Conservation (phyloP, 2,797 vertebrate species). For the Sebastiscus tertius region DNA sequence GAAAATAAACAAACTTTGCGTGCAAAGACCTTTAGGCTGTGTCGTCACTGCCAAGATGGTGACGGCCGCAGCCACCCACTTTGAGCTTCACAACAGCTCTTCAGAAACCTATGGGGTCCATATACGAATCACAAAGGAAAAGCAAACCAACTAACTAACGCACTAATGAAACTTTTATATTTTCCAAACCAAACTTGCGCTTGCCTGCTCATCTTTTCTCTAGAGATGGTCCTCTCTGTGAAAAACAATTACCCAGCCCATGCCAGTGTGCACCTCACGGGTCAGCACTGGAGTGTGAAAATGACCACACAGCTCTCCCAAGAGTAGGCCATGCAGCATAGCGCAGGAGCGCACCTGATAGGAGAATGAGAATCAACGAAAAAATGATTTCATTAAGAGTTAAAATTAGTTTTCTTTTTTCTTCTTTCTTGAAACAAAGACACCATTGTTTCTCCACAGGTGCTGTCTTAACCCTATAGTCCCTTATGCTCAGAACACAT, state of each 20-base stretch:
- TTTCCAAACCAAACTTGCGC: neutral
- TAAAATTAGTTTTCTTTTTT: neutral
- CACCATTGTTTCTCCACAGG: slow-evolving; percentile 59
- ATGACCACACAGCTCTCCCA: slow-evolving; percentile 20
- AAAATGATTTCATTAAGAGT: slow-evolving; percentile 11
- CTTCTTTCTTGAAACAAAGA: slow-evolving; percentile 13
- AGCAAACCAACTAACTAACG: neutral
- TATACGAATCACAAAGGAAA: neutral
- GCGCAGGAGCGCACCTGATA: slow-evolving; percentile 2
- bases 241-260: slow-evolving; percentile 50
- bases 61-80: too few relatives aligned
- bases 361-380: slow-evolving; percentile 29
- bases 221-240: slow-evolving; percentile 26
- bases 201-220: slow-evolving; percentile 28
- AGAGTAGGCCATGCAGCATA: slow-evolving; percentile 6
- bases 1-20: too few relatives aligned
- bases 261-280: slow-evolving; percentile 13
- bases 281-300: slow-evolving; percentile 51
- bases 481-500: slow-evolving; percentile 39
- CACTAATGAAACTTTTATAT: neutral
- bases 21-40: too few relatives aligned
- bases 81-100: too few relatives aligned
- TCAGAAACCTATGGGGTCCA: too few relatives aligned
- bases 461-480: slow-evolving; percentile 52
- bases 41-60: too few relatives aligned